Percentiles rank a stretch among this genome's conserved stretches.
These are phyloP conservation scores for Drosophila tanythrix DNA, from an alignment of 2,888 invertebrate genomes.

Conservation along the genomic window DNA sequence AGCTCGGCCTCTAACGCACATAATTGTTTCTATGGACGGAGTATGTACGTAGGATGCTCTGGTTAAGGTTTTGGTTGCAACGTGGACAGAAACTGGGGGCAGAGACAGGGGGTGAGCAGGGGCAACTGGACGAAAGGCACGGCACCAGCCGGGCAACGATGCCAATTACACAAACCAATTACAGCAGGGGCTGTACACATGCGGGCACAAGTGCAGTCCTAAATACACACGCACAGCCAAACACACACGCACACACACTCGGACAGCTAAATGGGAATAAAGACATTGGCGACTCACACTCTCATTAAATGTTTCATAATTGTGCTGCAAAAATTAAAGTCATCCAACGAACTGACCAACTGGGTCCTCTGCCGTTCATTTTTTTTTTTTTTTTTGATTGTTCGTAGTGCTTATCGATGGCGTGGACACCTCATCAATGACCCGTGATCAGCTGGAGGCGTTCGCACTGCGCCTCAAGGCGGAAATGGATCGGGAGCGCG, in stretches of 20 bases:
- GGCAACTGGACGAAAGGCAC: constrained; percentile 4
- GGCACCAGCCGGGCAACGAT: constrained; percentile 75
- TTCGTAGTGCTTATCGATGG: constrained; percentile 91
- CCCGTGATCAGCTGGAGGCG: constrained; percentile 95
- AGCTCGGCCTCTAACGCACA: constrained; percentile 67
- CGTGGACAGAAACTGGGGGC: background rate
- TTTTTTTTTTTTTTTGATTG: background rate
- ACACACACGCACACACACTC: background rate
- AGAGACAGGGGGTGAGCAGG: background rate
- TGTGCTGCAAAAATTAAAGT: constrained; percentile 33
- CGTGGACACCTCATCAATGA: constrained; percentile 96
- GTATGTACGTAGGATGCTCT: constrained; percentile 10
- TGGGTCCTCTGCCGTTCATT: background rate
- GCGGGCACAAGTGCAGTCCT: constrained; percentile 46
- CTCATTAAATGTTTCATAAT: constrained; percentile 70
- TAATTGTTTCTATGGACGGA: constrained; percentile 70
- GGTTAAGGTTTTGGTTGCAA: constrained; percentile 17
- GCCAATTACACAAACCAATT: constrained; percentile 81
- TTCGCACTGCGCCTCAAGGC: constrained; percentile 94
- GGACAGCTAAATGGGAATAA: constrained; percentile 21
- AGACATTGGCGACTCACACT: constrained; percentile 26
- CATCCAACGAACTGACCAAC: background rate
- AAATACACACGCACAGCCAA: constrained; percentile 27
- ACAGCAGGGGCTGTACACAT: constrained; percentile 70
- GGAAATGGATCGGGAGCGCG: constrained; percentile 96